Evolutionary conservation across 1,140 invertebrate genomes (phyloP), one percentile per base, ranked within the genome.

Genomic region (Plutomurus gul): DNA sequence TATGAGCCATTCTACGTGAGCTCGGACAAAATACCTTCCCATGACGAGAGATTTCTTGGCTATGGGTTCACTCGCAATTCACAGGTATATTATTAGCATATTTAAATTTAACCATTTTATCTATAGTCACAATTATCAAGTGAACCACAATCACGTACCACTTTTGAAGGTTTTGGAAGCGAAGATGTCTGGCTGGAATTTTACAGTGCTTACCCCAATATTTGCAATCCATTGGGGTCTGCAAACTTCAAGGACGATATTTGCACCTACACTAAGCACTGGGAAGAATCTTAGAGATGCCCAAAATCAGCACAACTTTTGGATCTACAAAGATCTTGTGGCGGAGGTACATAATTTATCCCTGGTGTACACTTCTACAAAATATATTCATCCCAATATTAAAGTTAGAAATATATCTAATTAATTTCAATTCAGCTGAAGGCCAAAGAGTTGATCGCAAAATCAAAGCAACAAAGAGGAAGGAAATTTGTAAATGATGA

Each of bases 211-310:
- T 18, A 85, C 87, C 81, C 86, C 87, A 77, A 87, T 87, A 1
- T 88, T 88, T 75, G 81, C 88, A 0, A 84, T 88, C 2, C 88
- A 88, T 81, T 85, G 85, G 82, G 87, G 87, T 1, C 88, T 96
- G 11, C 95, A 94, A 85, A 90, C 49, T 13, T 39, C 33, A 39
- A 22, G 65, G 49, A 51, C 81, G 65, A 71, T 79, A 70, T 33
- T 22, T 76, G 22, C 81, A 39, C 13, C 72, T 11, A 22, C 70
- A 33, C 11, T 46, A 4, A 37, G 20, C 75, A 20, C 65, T 25
- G 76, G 71, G 8, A 49, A 37, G 8, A 79, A 79, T 49, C 75
- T 77, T 10, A 25, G 81, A 56, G 70, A 76, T 47, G 33, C 75
- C 27, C 81, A 82, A 77, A 82, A 82, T 47, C 72, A 71, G n/a